A percentile compares a stretch with the other conserved stretches of the same genome.
Conservation (phyloP, 2,888 invertebrate genomes). For the Cheilosia urbana region DNA sequence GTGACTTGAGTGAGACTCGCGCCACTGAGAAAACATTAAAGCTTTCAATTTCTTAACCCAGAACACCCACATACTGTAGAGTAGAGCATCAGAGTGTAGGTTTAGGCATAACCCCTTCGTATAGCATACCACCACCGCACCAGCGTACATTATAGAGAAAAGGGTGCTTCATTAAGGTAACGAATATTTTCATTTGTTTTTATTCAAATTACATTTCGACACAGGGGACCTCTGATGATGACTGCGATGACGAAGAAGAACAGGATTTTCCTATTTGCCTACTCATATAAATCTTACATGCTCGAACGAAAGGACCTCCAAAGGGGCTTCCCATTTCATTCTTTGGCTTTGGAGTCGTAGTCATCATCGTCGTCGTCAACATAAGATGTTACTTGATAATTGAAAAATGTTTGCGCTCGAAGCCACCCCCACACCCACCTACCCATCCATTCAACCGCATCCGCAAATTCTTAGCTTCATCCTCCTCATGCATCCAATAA, state of each 20-base stretch:
- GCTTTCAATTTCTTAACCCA: constrained; percentile 66
- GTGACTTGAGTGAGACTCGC: constrained; percentile 73
- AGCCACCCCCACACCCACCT: constrained; percentile 33
- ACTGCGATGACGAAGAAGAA: constrained; percentile 61
- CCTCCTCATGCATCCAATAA: constrained; percentile 68
- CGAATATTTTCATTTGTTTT: constrained; percentile 75
- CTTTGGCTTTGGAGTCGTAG: background rate
- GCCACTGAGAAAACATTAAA: constrained; percentile 72
- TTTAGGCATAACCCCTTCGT: background rate
- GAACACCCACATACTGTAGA: constrained; percentile 4
- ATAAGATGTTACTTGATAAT: constrained; percentile 75
- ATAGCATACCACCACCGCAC: background rate
- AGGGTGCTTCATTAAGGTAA: constrained; percentile 76
- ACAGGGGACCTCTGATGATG: constrained; percentile 70
- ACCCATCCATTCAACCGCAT: constrained; percentile 15
- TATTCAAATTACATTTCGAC: constrained; percentile 76
- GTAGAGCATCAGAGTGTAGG: too few relatives aligned
- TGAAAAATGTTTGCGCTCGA: constrained; percentile 71
- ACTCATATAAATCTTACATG: constrained; percentile 75
- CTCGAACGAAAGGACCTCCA: constrained; percentile 73
- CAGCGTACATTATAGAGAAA: constrained; percentile 48
- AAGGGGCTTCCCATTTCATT: constrained; percentile 64
- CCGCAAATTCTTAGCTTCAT: constrained; percentile 24
- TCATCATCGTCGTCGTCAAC: constrained; percentile 53
- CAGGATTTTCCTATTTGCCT: constrained; percentile 74